Evolutionary conservation across 2,113 vertebrate genomes (phyloP).

Genomic region (Antechinus flavipes): DNA sequence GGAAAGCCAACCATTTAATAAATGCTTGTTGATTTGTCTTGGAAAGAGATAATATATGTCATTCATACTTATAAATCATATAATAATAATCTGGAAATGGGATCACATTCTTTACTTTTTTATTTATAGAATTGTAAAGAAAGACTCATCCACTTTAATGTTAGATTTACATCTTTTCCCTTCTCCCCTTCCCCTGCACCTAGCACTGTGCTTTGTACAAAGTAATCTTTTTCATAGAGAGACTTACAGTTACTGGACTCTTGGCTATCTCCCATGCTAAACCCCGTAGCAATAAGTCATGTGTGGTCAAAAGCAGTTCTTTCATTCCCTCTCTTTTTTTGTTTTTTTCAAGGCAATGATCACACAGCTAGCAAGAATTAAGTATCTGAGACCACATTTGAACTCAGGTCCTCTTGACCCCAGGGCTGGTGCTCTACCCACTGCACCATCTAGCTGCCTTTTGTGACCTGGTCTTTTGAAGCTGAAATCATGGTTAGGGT

Average conservation of each 20-base stretch:
- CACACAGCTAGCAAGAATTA: background rate
- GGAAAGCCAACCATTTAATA: background rate
- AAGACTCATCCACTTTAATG: background rate
- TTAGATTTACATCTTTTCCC: background rate
- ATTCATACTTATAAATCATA: background rate
- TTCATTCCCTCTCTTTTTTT: background rate
- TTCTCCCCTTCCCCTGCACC: background rate
- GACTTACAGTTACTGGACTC: background rate
- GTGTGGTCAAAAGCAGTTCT: background rate
- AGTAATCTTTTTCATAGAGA: background rate
- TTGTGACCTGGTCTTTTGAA: background rate
- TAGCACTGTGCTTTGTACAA: background rate
- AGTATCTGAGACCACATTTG: background rate
- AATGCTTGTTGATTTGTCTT: background rate
- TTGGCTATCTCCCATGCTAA: background rate
- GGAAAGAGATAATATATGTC: background rate
- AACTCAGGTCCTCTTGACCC: no score
- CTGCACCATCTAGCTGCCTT: no score
- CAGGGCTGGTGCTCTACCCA: no score
- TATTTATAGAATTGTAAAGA: background rate
- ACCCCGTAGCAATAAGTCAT: background rate
- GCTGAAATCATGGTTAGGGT: background rate
- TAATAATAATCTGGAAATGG: background rate
- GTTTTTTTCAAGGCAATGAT: background rate
- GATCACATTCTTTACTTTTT: background rate